Percentiles rank a stretch among this genome's conserved stretches.
These are phyloP conservation scores for Helarctos malayanus DNA, from an alignment of 2,797 vertebrate species.

Conservation along the genomic window DNA sequence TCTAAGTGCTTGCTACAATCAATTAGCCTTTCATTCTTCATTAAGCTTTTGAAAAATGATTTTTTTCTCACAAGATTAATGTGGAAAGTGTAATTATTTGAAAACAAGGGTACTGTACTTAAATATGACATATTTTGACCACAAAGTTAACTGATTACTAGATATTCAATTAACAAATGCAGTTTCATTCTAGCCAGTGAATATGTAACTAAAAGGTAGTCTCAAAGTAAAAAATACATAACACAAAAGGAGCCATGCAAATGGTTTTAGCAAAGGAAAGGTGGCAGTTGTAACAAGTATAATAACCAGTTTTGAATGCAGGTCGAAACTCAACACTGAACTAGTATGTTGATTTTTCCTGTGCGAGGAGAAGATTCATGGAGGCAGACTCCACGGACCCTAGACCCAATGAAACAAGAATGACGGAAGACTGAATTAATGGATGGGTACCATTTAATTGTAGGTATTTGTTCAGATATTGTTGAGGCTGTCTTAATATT, in stretches of 20 bases:
- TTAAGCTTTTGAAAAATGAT: slow-evolving; percentile 41
- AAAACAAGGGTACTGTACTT: slow-evolving; percentile 29
- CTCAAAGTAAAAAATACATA: neutral
- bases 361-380: neutral
- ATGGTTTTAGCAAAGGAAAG: neutral
- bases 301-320: neutral
- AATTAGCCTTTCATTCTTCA: neutral
- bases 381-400: neutral
- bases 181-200: neutral
- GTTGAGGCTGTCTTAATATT: neutral
- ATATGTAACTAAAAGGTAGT: neutral
- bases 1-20: neutral
- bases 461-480: neutral
- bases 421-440: neutral
- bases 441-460: neutral
- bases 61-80: slow-evolving; percentile 34
- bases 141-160: slow-evolving; percentile 60
- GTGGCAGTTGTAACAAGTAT: neutral
- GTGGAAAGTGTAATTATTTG: slow-evolving; percentile 41
- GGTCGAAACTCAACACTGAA: neutral
- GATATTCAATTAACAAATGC: slow-evolving; percentile 40
- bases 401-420: neutral
- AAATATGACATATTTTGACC: slow-evolving; percentile 58
- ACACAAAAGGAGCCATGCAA: neutral
- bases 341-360: neutral